Percentiles rank a stretch among this genome's conserved stretches.
Evolutionary conservation across 2,888 invertebrate genomes (phyloP).

Genomic region (Papilio demoleus): DNA sequence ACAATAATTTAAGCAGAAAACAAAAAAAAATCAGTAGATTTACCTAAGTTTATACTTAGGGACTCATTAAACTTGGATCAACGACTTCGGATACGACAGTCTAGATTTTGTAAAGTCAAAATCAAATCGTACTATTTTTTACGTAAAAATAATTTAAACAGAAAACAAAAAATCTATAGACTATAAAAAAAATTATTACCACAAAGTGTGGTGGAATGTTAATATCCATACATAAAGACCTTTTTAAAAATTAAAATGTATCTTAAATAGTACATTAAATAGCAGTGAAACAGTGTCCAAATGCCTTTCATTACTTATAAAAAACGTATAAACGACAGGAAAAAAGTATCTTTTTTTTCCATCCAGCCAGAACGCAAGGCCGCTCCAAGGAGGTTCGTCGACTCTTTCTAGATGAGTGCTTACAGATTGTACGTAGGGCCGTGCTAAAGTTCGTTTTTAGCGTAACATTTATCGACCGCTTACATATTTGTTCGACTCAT

Average conservation of each 20-base stretch:
- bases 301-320: constrained; percentile 22
- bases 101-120: no score
- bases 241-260: background rate
- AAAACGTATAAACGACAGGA: background rate
- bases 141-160: background rate
- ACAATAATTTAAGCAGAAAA: no score
- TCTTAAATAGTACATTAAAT: background rate
- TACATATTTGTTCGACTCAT: background rate
- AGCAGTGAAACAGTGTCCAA: constrained; percentile 12
- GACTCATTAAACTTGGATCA: no score
- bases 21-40: no score
- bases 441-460: background rate
- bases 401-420: constrained; percentile 49
- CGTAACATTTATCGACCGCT: background rate
- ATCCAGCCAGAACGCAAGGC: constrained; percentile 42
- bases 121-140: no score
- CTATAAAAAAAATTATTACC: background rate
- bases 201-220: constrained; percentile 8
- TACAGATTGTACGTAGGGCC: constrained; percentile 1
- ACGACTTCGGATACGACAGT: no score
- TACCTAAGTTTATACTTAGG: no score
- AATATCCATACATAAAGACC: background rate
- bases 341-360: constrained; percentile 32
- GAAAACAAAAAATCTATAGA: background rate
- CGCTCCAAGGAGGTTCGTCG: constrained; percentile 47